Evolutionary conservation across 2,797 vertebrate species (phyloP).

Genomic region (Melanotaenia maccullochi): DNA sequence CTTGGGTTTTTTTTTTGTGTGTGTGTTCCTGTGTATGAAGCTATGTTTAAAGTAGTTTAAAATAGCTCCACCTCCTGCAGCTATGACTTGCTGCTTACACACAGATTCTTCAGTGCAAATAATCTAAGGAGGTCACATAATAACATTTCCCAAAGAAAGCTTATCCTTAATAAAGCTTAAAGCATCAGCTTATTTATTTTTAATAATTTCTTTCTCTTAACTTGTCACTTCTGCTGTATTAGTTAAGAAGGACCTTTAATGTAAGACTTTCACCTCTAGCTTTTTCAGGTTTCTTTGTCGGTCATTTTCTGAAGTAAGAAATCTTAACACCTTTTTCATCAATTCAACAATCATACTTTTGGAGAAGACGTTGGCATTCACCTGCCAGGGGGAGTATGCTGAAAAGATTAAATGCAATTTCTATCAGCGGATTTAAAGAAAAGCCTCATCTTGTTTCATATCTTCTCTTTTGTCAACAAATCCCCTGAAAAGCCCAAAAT

Average conservation of each 20-base stretch:
- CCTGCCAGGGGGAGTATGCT: neutral
- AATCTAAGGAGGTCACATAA: neutral
- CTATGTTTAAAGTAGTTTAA: neutral
- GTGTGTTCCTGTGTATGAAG: neutral
- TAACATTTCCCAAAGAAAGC: neutral
- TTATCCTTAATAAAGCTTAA: too few relatives aligned
- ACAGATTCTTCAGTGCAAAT: neutral
- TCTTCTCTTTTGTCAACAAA: constrained; percentile 6
- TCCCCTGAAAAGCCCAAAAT: constrained; percentile 15
- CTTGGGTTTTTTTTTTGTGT: too few relatives aligned
- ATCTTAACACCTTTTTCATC: neutral
- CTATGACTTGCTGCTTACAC: neutral
- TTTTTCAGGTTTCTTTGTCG: neutral
- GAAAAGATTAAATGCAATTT: neutral
- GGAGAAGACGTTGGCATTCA: neutral
- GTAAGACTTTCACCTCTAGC: neutral
- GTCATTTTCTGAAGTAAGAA: neutral
- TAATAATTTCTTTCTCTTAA: neutral
- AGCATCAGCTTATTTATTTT: neutral
- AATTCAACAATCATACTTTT: neutral
- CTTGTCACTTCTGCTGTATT: neutral
- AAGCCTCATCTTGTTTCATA: neutral
- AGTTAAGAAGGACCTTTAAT: neutral
- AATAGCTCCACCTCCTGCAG: neutral
- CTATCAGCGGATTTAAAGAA: constrained; percentile 1